Conservation (phyloP, 2,113 vertebrate genomes). For the Leptobrachium ailaonicum region DNA sequence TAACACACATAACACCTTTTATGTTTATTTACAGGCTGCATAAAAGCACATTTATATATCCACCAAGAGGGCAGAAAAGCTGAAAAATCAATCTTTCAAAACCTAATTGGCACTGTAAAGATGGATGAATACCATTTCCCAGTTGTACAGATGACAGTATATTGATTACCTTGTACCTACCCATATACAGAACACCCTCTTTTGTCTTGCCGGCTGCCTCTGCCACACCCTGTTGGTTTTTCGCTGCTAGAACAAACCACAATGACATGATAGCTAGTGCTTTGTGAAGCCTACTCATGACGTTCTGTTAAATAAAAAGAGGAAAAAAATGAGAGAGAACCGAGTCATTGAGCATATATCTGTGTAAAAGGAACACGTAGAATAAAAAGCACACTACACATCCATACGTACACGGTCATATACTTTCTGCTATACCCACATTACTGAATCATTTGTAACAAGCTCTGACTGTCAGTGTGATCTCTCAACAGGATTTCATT, state of each 20-base stretch:
- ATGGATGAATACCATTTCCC: background rate
- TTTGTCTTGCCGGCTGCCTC: constrained; percentile 86
- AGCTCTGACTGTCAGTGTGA: background rate
- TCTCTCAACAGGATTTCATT: background rate
- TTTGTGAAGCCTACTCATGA: no score
- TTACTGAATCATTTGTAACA: background rate
- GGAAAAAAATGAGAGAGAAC: background rate
- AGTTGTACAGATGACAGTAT: constrained; percentile 20
- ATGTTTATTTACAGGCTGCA: no score
- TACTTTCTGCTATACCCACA: background rate
- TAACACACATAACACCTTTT: no score
- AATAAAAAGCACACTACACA: background rate
- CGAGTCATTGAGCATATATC: no score
- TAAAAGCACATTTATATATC: no score
- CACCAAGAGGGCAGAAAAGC: no score
- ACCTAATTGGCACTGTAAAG: background rate
- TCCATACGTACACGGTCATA: background rate
- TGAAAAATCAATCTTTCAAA: background rate
- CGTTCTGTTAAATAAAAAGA: constrained; percentile 17
- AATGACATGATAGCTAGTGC: no score
- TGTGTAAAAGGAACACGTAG: no score
- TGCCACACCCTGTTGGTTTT: constrained; percentile 86
- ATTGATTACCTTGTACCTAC: constrained; percentile 66
- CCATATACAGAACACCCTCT: constrained; percentile 83
- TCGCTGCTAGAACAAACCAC: no score